Evolutionary conservation across 2,888 invertebrate species (phyloP).

Genomic region (Embidobia sp.): DNA sequence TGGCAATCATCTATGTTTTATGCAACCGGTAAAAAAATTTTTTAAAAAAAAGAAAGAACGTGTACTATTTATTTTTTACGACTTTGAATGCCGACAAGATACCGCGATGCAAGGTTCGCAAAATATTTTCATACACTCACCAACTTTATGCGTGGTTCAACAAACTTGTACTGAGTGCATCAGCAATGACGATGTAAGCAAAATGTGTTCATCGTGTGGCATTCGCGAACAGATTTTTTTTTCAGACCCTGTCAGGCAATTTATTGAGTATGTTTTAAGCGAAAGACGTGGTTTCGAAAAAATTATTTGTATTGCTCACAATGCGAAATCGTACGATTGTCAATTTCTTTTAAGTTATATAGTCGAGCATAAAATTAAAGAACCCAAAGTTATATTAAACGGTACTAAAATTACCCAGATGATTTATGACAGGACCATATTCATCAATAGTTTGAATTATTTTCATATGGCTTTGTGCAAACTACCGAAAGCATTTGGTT

Average conservation of each 20-base stretch:
- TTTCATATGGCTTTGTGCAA: conserved; percentile 8
- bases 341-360: conserved; percentile 1
- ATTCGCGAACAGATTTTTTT: conserved; percentile 23
- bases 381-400: conserved; percentile 62
- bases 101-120: not conserved
- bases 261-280: conserved; percentile 31
- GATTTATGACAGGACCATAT: conserved; percentile 27
- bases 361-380: not conserved
- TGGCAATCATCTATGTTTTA: conserved; percentile 9
- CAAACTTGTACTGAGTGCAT: not conserved
- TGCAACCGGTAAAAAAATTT: not conserved
- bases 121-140: not conserved
- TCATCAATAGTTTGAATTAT: conserved; percentile 4
- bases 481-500: conserved; percentile 70
- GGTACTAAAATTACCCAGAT: conserved; percentile 56
- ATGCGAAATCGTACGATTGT: not conserved
- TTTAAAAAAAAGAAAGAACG: not conserved
- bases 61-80: not conserved
- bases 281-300: not conserved
- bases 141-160: not conserved
- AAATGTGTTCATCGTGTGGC: conserved; percentile 1
- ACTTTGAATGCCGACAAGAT: conserved; percentile 26
- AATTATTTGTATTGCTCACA: conserved; percentile 50
- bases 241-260: conserved; percentile 20
- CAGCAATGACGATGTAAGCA: not conserved